phyloP scores from a whole-genome alignment of 1,140 invertebrate genomes.

The Cardiocondyla obscurior region DNA sequence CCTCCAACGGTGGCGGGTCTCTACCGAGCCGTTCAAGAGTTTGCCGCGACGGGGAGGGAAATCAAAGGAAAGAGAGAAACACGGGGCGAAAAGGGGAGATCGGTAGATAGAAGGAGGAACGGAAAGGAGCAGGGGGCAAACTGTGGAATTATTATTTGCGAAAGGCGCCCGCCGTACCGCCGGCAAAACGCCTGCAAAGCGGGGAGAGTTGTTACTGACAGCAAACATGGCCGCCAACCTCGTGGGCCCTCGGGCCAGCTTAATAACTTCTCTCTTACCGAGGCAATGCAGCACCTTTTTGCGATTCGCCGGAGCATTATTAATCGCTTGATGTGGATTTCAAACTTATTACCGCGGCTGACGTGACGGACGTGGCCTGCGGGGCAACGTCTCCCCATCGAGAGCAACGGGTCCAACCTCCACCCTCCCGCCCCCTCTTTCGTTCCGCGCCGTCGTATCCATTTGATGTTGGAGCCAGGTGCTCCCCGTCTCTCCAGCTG shows the following conservation, averaged over 20 bases:
- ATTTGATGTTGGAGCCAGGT: conserved; percentile 75
- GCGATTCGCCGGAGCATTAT: conserved; percentile 78
- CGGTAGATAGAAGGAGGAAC: background rate
- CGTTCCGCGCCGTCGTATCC: conserved; percentile 48
- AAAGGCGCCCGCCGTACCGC: conserved; percentile 60
- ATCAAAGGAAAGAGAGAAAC: background rate
- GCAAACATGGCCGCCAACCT: conserved; percentile 76
- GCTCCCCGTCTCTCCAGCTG: conserved; percentile 59
- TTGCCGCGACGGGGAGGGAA: background rate
- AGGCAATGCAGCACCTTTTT: conserved; percentile 74
- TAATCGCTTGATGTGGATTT: conserved; percentile 80
- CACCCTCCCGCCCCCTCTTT: background rate
- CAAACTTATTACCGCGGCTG: conserved; percentile 79
- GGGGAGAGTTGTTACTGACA: conserved; percentile 79
- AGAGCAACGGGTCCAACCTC: conserved; percentile 32
- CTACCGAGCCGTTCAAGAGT: conserved; percentile 32
- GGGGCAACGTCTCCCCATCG: conserved; percentile 52
- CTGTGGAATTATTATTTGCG: conserved; percentile 63
- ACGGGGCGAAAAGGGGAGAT: background rate
- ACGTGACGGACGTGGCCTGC: conserved; percentile 74
- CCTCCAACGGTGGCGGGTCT: conserved; percentile 35
- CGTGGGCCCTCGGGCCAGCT: conserved; percentile 70
- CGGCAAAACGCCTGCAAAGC: conserved; percentile 60
- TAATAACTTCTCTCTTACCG: conserved; percentile 75
- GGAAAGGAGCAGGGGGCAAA: conserved; percentile 41